Evolutionary conservation across 2,888 invertebrate genomes (phyloP), one percentile per base, ranked within the genome.

Genomic region (Ophion ellenae): DNA sequence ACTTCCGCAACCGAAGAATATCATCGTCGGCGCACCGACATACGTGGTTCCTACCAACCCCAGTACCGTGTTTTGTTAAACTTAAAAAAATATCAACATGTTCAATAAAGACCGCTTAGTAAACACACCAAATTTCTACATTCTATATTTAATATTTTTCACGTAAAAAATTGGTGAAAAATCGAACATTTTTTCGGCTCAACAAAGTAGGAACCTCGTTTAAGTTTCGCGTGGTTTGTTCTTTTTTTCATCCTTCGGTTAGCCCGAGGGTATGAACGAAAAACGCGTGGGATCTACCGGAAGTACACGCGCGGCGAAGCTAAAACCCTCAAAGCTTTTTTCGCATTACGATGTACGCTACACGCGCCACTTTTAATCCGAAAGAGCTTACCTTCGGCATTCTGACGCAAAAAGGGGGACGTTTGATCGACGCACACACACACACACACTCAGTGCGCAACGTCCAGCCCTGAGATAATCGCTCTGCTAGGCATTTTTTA

Each of bases 261-360:
- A 32, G 61, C 11, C 3, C n/a, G 40, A 67, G 66, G 59, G 40
- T 75, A 75, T 45, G 63, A 64, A 75, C 24, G 63, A 0, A 45
- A 75, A 75, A 63, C 17, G 17, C 75, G 24, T 17, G 24, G 47
- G 45, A 36, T 73, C 28, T 75, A 28, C 47, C 47, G 64, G 11
- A 69, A 59, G 73, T 66, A 81, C 17, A 53, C 53, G 14, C 45
- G 32, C 32, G 69, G 57, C 61, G 14, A 36, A 67, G 81, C 61
- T 81, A 45, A 69, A 75, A 14, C 47, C 75, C 75, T 61, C 81
- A 81, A 81, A 73, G 74, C 81, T 81, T 63, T 61, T 32, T 75
- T 53, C 40, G 81, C 75, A 75, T 61, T 63, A 69, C 61, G 75
- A 75, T 81, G 69, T 81, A 75, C 75, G 36, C 75, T 14, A 5